These are phyloP conservation scores for Drosophila maculinotata DNA, from an alignment of 2,888 invertebrate genomes.

Conservation along the genomic window DNA sequence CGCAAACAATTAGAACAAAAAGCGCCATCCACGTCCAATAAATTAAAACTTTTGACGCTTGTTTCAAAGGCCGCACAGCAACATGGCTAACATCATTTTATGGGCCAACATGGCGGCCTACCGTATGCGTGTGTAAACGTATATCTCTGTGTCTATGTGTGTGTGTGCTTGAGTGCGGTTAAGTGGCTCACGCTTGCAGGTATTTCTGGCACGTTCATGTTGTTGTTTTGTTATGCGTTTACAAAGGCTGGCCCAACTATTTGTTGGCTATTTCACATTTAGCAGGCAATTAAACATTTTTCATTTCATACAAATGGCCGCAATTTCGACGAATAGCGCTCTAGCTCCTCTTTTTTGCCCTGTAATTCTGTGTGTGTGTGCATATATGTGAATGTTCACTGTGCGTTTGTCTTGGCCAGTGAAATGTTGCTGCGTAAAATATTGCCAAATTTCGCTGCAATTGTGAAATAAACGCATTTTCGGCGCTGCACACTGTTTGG, in stretches of 20 bases:
- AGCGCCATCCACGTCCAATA: constrained; percentile 49
- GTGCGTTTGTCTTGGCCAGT: constrained; percentile 37
- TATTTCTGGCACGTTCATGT: constrained; percentile 47
- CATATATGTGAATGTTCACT: not conserved
- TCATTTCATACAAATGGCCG: constrained; percentile 72
- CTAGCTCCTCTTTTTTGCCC: not conserved
- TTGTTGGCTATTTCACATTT: constrained; percentile 71
- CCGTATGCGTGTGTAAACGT: not conserved
- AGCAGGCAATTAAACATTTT: constrained; percentile 79
- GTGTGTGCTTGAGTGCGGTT: constrained; percentile 10
- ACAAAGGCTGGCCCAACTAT: constrained; percentile 54
- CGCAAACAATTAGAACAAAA: constrained; percentile 54
- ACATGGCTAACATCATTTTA: constrained; percentile 55
- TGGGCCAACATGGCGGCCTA: constrained; percentile 45
- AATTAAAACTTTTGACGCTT: constrained; percentile 71
- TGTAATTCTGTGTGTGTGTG: not conserved
- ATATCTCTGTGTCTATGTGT: not conserved
- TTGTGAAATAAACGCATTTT: constrained; percentile 43
- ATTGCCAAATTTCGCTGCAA: constrained; percentile 29
- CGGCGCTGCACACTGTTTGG: constrained; percentile 9
- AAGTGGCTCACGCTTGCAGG: constrained; percentile 60
- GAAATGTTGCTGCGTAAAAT: constrained; percentile 45
- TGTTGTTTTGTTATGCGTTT: constrained; percentile 34
- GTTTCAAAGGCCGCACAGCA: constrained; percentile 38
- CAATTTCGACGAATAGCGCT: constrained; percentile 31